Evolutionary conservation across 2,888 invertebrate species (phyloP).

Genomic region (Limnephilus lunatus): DNA sequence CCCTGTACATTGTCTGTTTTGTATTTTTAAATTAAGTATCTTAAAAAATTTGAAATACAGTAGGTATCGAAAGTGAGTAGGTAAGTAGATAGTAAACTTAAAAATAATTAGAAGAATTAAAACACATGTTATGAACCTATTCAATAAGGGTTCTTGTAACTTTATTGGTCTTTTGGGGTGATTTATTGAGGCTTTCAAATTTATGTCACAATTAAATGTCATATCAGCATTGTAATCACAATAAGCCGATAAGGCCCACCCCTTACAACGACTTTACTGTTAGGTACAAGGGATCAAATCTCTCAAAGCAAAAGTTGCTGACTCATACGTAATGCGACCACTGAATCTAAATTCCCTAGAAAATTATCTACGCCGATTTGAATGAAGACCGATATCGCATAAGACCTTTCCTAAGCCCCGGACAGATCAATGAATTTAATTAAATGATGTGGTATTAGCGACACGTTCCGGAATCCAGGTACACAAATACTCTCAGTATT

Average conservation of each 20-base stretch:
- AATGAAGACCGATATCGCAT: too few species aligned
- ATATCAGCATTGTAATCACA: background rate
- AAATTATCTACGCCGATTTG: too few species aligned
- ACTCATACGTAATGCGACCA: background rate
- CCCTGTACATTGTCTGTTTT: too few species aligned
- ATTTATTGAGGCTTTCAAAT: background rate
- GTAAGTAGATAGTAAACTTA: background rate
- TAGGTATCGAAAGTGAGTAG: too few species aligned
- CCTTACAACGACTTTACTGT: background rate
- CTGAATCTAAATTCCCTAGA: background rate
- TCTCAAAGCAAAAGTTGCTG: background rate
- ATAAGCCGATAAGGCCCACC: background rate
- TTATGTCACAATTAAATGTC: background rate
- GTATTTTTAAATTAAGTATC: too few species aligned
- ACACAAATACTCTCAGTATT: too few species aligned
- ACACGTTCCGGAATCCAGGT: too few species aligned
- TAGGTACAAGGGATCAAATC: background rate
- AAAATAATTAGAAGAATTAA: background rate
- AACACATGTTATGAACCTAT: background rate
- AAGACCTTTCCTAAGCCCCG: too few species aligned
- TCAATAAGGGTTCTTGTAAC: background rate
- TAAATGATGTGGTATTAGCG: too few species aligned
- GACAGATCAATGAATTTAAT: too few species aligned
- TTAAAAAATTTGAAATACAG: too few species aligned
- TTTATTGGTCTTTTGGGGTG: background rate